These are phyloP conservation scores for Buathra laborator DNA, from an alignment of 2,888 invertebrate genomes.

Conservation along the genomic window DNA sequence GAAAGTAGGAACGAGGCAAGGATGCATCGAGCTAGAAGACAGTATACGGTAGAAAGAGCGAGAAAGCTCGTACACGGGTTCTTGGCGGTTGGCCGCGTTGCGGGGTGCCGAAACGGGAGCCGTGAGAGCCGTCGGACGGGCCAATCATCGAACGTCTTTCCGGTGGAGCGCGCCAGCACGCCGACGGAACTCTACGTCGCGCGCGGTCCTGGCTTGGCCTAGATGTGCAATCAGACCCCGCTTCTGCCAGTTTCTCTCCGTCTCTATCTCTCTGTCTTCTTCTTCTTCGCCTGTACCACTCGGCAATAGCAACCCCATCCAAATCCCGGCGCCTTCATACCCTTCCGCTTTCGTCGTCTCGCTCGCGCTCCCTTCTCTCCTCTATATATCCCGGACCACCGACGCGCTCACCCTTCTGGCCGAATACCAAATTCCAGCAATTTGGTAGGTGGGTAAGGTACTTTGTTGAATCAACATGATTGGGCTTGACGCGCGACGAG, in stretches of 20 bases:
- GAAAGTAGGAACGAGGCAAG: slow-evolving; percentile 49
- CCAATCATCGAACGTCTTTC: slow-evolving; percentile 84
- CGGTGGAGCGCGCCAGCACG: slow-evolving; percentile 78
- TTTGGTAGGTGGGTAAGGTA: slow-evolving; percentile 84
- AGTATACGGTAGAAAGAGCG: slow-evolving; percentile 52
- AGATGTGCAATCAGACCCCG: slow-evolving; percentile 85
- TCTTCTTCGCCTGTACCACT: slow-evolving; percentile 30
- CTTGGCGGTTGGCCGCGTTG: slow-evolving; percentile 60
- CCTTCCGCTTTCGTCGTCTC: slow-evolving; percentile 59
- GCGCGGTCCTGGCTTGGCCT: slow-evolving; percentile 84
- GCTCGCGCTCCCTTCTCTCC: slow-evolving; percentile 62
- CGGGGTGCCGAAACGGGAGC: slow-evolving; percentile 60
- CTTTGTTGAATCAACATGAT: slow-evolving; percentile 86
- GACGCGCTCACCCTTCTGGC: slow-evolving; percentile 80
- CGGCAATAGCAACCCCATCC: slow-evolving; percentile 34
- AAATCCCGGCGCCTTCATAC: slow-evolving; percentile 70
- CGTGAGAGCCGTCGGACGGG: slow-evolving; percentile 75
- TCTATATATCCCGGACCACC: slow-evolving; percentile 68
- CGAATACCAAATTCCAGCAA: slow-evolving; percentile 85
- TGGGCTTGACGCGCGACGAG: slow-evolving; percentile 82
- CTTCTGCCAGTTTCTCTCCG: slow-evolving; percentile 76
- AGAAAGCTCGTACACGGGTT: slow-evolving; percentile 53
- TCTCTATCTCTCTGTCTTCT: slow-evolving; percentile 73
- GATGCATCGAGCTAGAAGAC: slow-evolving; percentile 33
- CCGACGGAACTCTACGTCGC: slow-evolving; percentile 78